Percentiles rank a stretch among this genome's conserved stretches.
Evolutionary conservation across 2,113 vertebrate genomes (phyloP).

Genomic region (Ellobius talpinus): DNA sequence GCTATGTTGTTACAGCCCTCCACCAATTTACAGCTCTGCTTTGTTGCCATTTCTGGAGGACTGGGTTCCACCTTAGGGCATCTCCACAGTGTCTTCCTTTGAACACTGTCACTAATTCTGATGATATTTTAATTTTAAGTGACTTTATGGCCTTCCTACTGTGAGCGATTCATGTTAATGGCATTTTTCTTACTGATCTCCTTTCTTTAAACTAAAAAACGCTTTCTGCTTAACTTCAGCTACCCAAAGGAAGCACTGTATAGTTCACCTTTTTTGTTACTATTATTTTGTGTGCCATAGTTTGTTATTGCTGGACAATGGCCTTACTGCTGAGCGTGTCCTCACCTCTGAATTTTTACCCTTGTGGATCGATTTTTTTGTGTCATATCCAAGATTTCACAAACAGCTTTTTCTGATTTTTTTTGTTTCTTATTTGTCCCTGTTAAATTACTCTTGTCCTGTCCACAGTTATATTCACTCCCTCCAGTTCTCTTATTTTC

Average conservation of each 20-base stretch:
- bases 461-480: neutral
- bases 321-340: neutral
- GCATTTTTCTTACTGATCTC: neutral
- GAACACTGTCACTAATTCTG: neutral
- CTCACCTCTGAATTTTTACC: neutral
- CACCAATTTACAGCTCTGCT: neutral
- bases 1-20: neutral
- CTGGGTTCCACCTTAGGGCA: neutral
- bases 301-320: neutral
- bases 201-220: constrained; percentile 12
- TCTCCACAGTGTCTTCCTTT: neutral
- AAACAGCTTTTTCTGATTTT: neutral
- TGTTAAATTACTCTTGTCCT: neutral
- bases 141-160: neutral
- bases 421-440: neutral
- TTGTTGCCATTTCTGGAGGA: neutral
- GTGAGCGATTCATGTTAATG: constrained; percentile 7
- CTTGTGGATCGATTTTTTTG: neutral
- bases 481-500: neutral
- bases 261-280: neutral
- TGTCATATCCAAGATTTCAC: constrained; percentile 23
- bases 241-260: neutral
- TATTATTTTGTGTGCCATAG: neutral
- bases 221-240: neutral
- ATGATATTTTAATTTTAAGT: neutral